Conservation (phyloP, 2,888 invertebrate species). For the Pseudoips prasinana region DNA sequence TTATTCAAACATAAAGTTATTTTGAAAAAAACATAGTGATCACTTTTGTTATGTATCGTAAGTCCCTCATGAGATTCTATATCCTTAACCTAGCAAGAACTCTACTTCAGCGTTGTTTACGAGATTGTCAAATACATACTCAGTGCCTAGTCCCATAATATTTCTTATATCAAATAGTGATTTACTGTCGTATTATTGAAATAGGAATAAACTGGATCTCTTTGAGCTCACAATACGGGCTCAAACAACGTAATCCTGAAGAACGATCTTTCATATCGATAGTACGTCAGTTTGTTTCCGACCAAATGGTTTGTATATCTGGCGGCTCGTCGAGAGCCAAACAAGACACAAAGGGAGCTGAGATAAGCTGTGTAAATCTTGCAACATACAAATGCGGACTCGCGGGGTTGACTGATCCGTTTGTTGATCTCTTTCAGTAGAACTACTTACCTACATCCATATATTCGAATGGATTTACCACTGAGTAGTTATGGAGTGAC, state of each 20-base stretch:
- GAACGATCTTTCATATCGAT: constrained; percentile 38
- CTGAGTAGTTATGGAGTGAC: too few species aligned
- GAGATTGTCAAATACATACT: not conserved
- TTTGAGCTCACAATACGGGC: constrained; percentile 23
- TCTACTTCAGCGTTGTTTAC: not conserved
- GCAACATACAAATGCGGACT: constrained; percentile 52
- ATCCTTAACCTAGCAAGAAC: too few species aligned
- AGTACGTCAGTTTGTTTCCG: constrained; percentile 38
- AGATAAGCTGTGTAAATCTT: constrained; percentile 58
- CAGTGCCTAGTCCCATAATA: constrained; percentile 10
- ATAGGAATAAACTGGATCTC: constrained; percentile 23
- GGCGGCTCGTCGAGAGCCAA: constrained; percentile 40
- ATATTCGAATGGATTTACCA: too few species aligned
- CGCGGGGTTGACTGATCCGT: constrained; percentile 34
- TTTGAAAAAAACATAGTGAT: too few species aligned
- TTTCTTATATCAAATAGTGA: constrained; percentile 22
- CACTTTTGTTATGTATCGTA: too few species aligned
- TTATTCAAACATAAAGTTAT: too few species aligned
- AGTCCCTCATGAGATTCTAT: too few species aligned
- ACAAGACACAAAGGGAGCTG: constrained; percentile 50
- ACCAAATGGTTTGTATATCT: constrained; percentile 38
- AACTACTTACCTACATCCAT: not conserved
- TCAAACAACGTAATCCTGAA: constrained; percentile 28
- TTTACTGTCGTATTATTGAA: constrained; percentile 28
- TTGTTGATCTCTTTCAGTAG: constrained; percentile 41